These are phyloP conservation scores for Tetragonula clypearis DNA, from an alignment of 1,140 invertebrate genomes.

Conservation along the genomic window DNA sequence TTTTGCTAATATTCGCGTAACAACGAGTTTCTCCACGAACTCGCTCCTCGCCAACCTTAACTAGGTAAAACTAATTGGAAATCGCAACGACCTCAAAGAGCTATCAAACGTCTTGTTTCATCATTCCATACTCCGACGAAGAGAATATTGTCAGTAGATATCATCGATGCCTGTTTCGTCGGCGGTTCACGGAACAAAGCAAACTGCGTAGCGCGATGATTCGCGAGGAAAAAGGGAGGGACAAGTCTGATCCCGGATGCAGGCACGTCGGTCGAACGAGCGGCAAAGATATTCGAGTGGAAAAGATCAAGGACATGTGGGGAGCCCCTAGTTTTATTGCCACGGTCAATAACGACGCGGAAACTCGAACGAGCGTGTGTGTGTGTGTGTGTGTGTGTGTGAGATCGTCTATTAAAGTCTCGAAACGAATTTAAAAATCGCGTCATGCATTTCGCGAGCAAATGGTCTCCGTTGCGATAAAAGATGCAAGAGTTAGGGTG, in stretches of 20 bases:
- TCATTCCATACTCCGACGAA: no score
- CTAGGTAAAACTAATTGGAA: no score
- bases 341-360: conserved; percentile 27
- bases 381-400: no score
- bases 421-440: conserved; percentile 10
- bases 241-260: neutral
- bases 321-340: neutral
- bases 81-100: no score
- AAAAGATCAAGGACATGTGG: conserved; percentile 10
- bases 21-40: neutral
- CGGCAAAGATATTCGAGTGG: neutral
- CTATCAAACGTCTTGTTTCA: no score
- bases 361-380: conserved; percentile 2
- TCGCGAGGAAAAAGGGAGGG: neutral
- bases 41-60: no score
- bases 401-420: neutral
- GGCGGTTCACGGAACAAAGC: neutral
- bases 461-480: neutral
- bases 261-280: neutral
- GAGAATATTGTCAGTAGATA: neutral
- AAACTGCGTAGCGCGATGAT: no score
- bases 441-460: neutral
- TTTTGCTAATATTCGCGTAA: no score
- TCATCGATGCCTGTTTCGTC: neutral
- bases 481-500: neutral